These are phyloP conservation scores for Clarias platycephalus DNA, from an alignment of 2,797 vertebrate species.

Conservation along the genomic window DNA sequence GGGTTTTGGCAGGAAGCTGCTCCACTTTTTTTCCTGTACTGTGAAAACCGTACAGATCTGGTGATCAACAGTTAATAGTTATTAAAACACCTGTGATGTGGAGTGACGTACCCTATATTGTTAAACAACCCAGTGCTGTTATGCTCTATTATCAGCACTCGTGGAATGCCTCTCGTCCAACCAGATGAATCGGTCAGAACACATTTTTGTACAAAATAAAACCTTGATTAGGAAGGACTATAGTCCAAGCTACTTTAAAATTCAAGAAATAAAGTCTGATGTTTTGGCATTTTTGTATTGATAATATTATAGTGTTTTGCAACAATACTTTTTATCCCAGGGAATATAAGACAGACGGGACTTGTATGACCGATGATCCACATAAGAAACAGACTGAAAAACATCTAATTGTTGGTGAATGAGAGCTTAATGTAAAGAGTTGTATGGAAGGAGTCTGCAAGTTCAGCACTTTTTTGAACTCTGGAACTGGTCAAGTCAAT, in stretches of 20 bases:
- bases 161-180: no score
- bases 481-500: background rate
- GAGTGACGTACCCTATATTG: no score
- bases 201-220: background rate
- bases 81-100: no score
- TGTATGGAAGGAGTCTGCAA: background rate
- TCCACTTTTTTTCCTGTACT: no score
- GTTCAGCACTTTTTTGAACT: background rate
- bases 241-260: background rate
- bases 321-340: background rate
- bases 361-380: background rate
- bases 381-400: background rate
- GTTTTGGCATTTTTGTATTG: background rate
- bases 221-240: background rate
- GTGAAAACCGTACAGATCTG: no score
- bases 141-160: no score
- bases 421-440: background rate
- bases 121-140: no score
- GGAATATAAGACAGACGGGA: background rate
- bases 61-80: no score
- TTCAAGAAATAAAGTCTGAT: background rate
- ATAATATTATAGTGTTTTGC: background rate
- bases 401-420: background rate
- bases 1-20: no score
- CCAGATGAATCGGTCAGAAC: no score